These are phyloP conservation scores for Chrysolophus pictus DNA, from an alignment of 2,797 vertebrate species.

Conservation along the genomic window DNA sequence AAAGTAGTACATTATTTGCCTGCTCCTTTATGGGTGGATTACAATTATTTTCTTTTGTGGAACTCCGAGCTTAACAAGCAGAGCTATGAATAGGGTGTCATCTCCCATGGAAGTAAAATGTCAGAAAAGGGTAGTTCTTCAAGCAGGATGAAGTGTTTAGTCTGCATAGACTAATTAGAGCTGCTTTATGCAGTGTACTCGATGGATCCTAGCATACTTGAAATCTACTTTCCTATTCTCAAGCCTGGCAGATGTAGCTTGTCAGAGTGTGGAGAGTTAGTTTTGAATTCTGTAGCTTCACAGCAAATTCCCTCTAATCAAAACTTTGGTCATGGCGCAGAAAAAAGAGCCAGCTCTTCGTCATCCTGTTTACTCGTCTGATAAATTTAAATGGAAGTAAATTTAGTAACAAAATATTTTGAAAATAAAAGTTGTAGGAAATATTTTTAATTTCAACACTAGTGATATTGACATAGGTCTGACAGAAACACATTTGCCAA, in stretches of 20 bases:
- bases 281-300: neutral
- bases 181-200: neutral
- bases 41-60: neutral
- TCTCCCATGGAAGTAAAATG: neutral
- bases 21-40: neutral
- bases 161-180: neutral
- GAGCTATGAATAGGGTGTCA: neutral
- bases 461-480: neutral
- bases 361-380: neutral
- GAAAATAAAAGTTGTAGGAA: neutral
- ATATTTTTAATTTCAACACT: neutral
- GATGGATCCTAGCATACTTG: fast-evolving
- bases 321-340: neutral
- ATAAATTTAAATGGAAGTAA: neutral
- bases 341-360: neutral
- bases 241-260: neutral
- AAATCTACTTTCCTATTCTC: neutral
- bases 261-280: neutral
- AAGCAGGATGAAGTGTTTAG: neutral
- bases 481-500: fast-evolving
- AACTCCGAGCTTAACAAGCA: neutral
- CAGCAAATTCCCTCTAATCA: neutral
- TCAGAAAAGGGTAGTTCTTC: neutral
- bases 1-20: neutral
- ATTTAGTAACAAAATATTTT: neutral